Evolutionary conservation across 2,888 invertebrate species (phyloP), one percentile per base, ranked within the genome.

Genomic region (Xestobium rufovillosum): DNA sequence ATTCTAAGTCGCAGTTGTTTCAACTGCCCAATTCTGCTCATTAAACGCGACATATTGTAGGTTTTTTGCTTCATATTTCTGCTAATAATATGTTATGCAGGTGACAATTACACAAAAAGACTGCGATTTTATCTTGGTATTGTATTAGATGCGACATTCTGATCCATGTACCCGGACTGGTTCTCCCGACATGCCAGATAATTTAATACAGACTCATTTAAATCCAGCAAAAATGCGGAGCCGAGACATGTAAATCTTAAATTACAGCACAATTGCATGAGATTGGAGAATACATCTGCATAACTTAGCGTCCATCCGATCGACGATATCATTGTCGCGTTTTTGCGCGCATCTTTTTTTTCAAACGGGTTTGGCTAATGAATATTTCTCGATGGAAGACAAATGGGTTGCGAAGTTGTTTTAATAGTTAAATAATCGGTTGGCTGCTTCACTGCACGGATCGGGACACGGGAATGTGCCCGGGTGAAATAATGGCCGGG

Each of bases 221-320:
- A 61, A 57, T 57, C 58, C 51, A 49, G 49, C 54, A 61, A 61
- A 61, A 61, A 61, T 60, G 56, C 58, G 49, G 49, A 55, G 53
- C 51, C 56, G 53, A 55, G 57, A 58, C 59, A 49, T 57, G 60
- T 56, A 56, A 53, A 55, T 55, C 56, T 62, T 62, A 63, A 64
- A 62, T 64, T 60, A 63, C 63, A 61, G 59, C 56, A 63, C 62
- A 64, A 64, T 63, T 64, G 63, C 62, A 60, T 52, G 62, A 61
- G 61, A 63, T 62, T 61, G 60, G 57, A 48, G 63, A 62, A 64
- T 62, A 62, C 56, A 64, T 64, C 61, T 64, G 61, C 63, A 64
- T 64, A 64, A 62, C 6, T n/a, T n/a, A n/a, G n/a, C n/a, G n/a
- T n/a, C n/a, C n/a, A n/a, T 59, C 57, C 55, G 56, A 51, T 51